phyloP scores from a whole-genome alignment of 2,113 vertebrate species.

The Saccopteryx leptura region DNA sequence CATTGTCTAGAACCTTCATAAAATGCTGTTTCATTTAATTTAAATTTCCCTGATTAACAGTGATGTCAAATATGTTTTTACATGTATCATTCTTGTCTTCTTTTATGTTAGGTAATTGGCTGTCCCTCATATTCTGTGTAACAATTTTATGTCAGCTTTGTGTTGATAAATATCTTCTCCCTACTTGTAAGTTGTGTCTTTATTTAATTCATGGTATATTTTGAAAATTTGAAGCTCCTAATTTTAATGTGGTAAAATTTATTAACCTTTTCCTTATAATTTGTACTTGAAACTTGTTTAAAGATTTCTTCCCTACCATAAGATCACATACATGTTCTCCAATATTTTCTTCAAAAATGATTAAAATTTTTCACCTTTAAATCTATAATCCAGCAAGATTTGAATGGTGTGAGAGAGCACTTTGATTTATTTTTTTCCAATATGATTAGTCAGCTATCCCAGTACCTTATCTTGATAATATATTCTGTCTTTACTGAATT shows the following conservation, averaged over 20 bases:
- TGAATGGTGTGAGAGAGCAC: background rate
- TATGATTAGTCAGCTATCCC: background rate
- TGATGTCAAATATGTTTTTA: background rate
- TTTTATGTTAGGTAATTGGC: background rate
- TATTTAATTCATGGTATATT: background rate
- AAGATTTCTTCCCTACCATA: background rate
- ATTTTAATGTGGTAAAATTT: background rate
- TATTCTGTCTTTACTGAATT: background rate
- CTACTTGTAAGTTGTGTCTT: background rate
- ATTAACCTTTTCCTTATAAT: constrained; percentile 12
- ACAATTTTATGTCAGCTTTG: background rate
- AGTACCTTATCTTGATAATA: background rate
- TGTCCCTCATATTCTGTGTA: background rate
- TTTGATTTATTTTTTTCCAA: background rate
- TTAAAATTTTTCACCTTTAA: background rate
- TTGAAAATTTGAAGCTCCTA: background rate
- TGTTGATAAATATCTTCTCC: background rate
- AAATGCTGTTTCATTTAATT: background rate
- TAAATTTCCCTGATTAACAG: background rate
- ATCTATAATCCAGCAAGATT: background rate
- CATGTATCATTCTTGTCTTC: background rate
- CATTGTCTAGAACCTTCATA: background rate
- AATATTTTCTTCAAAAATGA: constrained; percentile 15
- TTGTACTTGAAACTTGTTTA: background rate
- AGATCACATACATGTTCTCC: background rate